Evolutionary conservation across 2,113 vertebrate species (phyloP), one percentile per base, ranked within the genome.

Genomic region (Carettochelys insculpta): DNA sequence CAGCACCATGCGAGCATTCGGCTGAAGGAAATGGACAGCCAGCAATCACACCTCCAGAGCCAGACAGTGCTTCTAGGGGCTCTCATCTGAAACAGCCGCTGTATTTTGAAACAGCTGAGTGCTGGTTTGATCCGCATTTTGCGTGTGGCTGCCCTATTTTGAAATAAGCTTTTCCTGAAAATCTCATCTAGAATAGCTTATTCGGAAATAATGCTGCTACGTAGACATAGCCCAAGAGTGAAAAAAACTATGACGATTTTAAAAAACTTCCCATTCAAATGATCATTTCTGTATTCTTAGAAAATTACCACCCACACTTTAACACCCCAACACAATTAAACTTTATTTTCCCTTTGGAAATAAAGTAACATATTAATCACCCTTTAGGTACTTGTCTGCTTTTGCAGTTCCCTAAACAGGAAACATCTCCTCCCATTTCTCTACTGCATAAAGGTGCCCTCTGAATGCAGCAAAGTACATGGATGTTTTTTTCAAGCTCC

Each of bases 401-500:
- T 45, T 4, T 75, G 75, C 31, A 4, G 76, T 77, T 7, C 0
- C 0, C n/a, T 54, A 75, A 81, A 77, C 25, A 58, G 31, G 50
- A 77, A 56, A 17, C 52, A 1, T 38, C 51, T 92, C 86, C 84
- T 75, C 71, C 83, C 17, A 82, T 31, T 92, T 88, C 82, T 81
- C 85, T 53, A 50, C 83, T 5, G 34, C 20, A 90, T 24, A 41
- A 43, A 43, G 43, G 13, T 43, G 41, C 68, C 27, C 6, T 8
- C 7, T 6, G 41, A 73, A 79, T 71, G 52, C 56, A 27, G 19
- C 0, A 61, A 89, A 87, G 24, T 1, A 1, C 61, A 43, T 8
- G n/a, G 25, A 5, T 3, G n/a, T n/a, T 78, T 52, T 85, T 54
- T n/a, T 52, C 19, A 29, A n/a, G n/a, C n/a, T n/a, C n/a, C n/a